A percentile compares a stretch with the other conserved stretches of the same genome.
These are phyloP conservation scores for Neodiprion virginianus DNA, from an alignment of 1,140 invertebrate species.

Conservation along the genomic window DNA sequence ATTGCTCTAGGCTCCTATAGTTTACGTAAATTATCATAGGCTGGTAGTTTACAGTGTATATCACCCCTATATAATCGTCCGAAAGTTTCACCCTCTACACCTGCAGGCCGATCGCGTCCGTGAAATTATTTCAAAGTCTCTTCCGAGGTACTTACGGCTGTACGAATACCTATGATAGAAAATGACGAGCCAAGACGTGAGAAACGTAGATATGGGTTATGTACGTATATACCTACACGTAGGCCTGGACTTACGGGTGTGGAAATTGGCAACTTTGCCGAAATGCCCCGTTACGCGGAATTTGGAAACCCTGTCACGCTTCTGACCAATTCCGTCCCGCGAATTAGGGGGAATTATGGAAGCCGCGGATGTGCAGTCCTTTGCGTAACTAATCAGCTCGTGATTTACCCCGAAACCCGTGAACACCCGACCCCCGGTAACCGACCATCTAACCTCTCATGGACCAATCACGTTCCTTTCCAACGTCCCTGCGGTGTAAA, in stretches of 20 bases:
- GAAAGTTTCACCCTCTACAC: conserved; percentile 1
- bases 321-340: background rate
- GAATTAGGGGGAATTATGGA: background rate
- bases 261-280: background rate
- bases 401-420: background rate
- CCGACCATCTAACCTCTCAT: background rate
- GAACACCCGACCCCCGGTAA: background rate
- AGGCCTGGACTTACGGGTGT: too few species aligned
- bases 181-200: background rate
- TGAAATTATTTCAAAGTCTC: background rate
- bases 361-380: background rate
- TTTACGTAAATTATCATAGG: background rate
- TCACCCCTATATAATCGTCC: background rate
- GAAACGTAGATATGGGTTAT: too few species aligned
- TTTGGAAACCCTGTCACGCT: background rate
- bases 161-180: background rate
- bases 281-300: background rate
- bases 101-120: background rate
- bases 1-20: background rate
- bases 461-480: background rate
- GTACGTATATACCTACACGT: too few species aligned
- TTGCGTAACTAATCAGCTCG: background rate
- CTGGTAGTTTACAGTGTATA: conserved; percentile 1
- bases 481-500: background rate
- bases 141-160: background rate